phyloP scores from a whole-genome alignment of 2,113 vertebrate species.

The Platycercus adscitus region DNA sequence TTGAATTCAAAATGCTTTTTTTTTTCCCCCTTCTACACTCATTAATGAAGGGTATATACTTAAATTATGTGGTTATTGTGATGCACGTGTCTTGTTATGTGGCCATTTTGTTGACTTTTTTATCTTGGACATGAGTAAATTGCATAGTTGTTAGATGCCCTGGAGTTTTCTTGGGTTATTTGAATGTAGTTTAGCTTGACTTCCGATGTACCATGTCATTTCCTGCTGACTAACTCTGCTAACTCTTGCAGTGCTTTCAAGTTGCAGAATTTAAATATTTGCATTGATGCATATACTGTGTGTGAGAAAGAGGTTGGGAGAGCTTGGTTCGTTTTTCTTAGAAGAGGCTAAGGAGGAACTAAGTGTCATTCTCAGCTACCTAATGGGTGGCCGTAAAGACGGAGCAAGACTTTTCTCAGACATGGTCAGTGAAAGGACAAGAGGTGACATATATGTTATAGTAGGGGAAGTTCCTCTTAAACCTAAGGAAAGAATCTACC shows the following conservation, averaged over 20 bases:
- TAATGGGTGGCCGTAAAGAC: not conserved
- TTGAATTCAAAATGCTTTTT: not conserved
- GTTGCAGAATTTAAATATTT: not conserved
- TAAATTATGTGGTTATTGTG: not conserved
- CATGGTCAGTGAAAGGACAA: fast-evolving
- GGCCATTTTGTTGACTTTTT: not conserved
- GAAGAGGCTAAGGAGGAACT: not conserved
- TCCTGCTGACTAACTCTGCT: not conserved
- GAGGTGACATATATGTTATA: not conserved
- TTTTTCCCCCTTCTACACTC: not conserved
- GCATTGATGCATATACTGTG: not conserved
- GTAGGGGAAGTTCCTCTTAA: not conserved
- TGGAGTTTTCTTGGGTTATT: not conserved
- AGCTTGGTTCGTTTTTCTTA: not conserved
- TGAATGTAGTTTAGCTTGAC: not conserved
- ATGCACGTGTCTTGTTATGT: not conserved
- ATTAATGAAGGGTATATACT: not conserved
- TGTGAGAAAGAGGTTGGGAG: not conserved
- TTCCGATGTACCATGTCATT: not conserved
- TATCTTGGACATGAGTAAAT: not conserved
- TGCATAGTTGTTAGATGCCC: not conserved
- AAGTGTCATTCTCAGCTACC: not conserved
- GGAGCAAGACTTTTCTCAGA: not conserved
- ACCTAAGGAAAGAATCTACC: not conserved
- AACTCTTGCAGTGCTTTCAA: not conserved